These are phyloP conservation scores for Stichopus horrens DNA, from an alignment of 53 echinoderm and acorn worm genomes.

Conservation along the genomic window DNA sequence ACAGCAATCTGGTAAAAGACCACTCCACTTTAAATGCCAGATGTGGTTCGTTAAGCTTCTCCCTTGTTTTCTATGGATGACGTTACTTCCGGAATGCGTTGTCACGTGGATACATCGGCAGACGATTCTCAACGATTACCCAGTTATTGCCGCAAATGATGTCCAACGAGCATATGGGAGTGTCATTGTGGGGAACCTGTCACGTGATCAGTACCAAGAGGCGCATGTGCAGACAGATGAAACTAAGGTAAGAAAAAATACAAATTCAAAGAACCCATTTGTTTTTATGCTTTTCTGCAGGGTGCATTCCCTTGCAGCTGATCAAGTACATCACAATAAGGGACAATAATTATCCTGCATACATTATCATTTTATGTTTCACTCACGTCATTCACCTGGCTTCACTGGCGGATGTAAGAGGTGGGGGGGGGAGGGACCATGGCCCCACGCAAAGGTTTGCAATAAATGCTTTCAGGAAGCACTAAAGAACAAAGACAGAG, in stretches of 20 bases:
- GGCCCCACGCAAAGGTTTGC: too few species aligned
- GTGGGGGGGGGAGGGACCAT: too few species aligned
- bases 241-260: neutral
- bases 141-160: neutral
- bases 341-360: too few species aligned
- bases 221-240: neutral
- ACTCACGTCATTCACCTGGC: too few species aligned
- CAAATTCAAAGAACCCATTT: too few species aligned
- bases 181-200: neutral
- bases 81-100: neutral
- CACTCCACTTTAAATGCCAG: neutral
- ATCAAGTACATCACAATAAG: too few species aligned
- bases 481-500: too few species aligned
- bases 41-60: neutral
- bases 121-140: conserved; percentile 1
- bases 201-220: neutral
- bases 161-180: neutral
- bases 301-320: too few species aligned
- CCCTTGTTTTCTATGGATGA: neutral
- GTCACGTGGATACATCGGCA: neutral
- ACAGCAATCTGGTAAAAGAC: neutral
- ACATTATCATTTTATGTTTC: too few species aligned
- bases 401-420: too few species aligned
- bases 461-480: too few species aligned
- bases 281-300: too few species aligned